Evolutionary conservation across 2,888 invertebrate genomes (phyloP).

Genomic region (Spodoptera exigua): DNA sequence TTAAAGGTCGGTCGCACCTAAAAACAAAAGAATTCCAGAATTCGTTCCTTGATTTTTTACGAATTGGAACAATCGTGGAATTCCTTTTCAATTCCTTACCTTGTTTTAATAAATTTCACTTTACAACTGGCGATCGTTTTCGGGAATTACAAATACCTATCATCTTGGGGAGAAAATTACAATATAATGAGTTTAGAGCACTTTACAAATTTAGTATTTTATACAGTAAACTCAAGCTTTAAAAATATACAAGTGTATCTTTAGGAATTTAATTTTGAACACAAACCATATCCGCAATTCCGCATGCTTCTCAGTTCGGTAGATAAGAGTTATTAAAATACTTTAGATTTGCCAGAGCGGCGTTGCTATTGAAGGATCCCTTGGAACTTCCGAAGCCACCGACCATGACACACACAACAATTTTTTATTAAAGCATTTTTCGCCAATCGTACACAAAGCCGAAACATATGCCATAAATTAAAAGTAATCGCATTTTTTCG

Average conservation of each 20-base stretch:
- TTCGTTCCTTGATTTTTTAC: slow-evolving; percentile 25
- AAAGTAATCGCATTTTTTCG: slow-evolving; percentile 30
- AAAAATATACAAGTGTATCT: slow-evolving; percentile 46
- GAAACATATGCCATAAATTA: slow-evolving; percentile 53
- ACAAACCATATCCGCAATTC: slow-evolving; percentile 41
- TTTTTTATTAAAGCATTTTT: slow-evolving; percentile 71
- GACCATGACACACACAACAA: slow-evolving; percentile 64
- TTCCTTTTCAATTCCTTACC: slow-evolving; percentile 13
- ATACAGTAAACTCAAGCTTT: too few species aligned
- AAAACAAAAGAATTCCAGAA: slow-evolving; percentile 45
- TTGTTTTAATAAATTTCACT: slow-evolving; percentile 17
- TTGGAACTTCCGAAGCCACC: slow-evolving; percentile 49
- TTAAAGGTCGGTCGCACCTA: slow-evolving; percentile 56
- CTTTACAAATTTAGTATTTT: too few species aligned
- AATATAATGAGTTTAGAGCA: too few species aligned
- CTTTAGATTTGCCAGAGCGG: slow-evolving; percentile 66
- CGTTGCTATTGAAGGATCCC: slow-evolving; percentile 50
- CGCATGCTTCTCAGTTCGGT: slow-evolving; percentile 58
- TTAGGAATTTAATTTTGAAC: slow-evolving; percentile 66
- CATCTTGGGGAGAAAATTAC: too few species aligned
- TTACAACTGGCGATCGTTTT: slow-evolving; percentile 1
- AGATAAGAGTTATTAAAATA: slow-evolving; percentile 77
- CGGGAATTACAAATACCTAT: background rate
- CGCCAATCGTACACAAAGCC: slow-evolving; percentile 42
- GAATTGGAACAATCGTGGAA: slow-evolving; percentile 4